A percentile compares a stretch with the other conserved stretches of the same genome.
phyloP scores from a whole-genome alignment of 1,140 invertebrate species.

The Drosophila teissieri region DNA sequence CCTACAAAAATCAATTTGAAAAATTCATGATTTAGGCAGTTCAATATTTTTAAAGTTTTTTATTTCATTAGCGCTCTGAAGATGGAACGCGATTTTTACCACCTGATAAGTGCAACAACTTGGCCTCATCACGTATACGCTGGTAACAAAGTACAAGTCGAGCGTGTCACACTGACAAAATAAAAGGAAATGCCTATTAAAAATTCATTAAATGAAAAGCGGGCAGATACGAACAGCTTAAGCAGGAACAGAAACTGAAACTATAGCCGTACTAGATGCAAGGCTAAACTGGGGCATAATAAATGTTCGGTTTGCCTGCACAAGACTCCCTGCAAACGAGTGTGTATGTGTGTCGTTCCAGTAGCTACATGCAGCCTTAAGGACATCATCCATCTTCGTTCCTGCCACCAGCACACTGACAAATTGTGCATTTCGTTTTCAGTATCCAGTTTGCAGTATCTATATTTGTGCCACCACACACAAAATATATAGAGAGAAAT shows the following conservation, averaged over 20 bases:
- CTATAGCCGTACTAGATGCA: constrained; percentile 21
- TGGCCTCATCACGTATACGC: constrained; percentile 28
- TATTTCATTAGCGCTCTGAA: too few relatives aligned
- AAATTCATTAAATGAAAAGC: constrained; percentile 79
- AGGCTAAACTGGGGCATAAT: constrained; percentile 52
- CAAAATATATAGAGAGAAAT: constrained; percentile 38
- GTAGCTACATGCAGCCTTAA: constrained; percentile 58
- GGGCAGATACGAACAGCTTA: constrained; percentile 22
- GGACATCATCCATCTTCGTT: constrained; percentile 72
- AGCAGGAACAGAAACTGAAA: constrained; percentile 28
- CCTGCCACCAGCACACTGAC: constrained; percentile 50
- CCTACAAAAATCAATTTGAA: too few relatives aligned
- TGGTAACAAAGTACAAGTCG: constrained; percentile 2
- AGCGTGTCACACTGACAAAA: constrained; percentile 37
- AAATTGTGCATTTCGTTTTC: constrained; percentile 25
- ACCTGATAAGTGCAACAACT: too few relatives aligned
- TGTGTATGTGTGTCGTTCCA: constrained; percentile 39
- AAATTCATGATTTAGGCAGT: too few relatives aligned
- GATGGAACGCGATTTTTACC: too few relatives aligned
- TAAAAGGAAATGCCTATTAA: constrained; percentile 62
- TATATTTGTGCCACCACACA: constrained; percentile 37
- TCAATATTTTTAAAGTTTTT: too few relatives aligned
- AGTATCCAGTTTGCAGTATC: neutral
- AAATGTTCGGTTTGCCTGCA: constrained; percentile 55
- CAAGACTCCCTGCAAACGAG: constrained; percentile 11